Evolutionary conservation across 2,113 vertebrate genomes (phyloP).

Genomic region (Antennarius striatus): DNA sequence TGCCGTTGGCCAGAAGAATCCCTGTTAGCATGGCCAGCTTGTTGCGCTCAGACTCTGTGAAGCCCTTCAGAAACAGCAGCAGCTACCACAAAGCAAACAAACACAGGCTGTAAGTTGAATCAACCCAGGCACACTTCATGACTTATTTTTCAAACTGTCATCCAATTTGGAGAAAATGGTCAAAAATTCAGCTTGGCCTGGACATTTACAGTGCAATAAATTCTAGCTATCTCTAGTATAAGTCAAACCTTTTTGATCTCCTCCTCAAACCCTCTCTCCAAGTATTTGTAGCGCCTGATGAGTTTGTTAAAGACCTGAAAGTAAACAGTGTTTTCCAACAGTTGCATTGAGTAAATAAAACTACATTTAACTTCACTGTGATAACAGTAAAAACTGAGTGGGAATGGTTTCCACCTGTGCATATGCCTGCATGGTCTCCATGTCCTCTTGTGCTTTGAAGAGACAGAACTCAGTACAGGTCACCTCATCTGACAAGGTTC

Average conservation of each 20-base stretch:
- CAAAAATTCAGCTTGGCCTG: background rate
- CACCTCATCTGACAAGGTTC: constrained; percentile 94
- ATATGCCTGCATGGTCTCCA: constrained; percentile 99
- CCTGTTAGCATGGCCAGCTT: constrained; percentile 97
- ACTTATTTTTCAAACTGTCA: too few relatives aligned
- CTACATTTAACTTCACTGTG: background rate
- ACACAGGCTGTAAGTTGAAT: constrained; percentile 10
- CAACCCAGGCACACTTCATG: background rate
- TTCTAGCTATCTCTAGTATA: background rate
- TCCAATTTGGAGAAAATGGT: background rate
- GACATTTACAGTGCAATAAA: background rate
- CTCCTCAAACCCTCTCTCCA: constrained; percentile 99
- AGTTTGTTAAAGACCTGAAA: constrained; percentile 97
- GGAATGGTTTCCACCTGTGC: constrained; percentile 84
- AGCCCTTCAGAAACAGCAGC: constrained; percentile 97
- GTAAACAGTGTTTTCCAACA: background rate
- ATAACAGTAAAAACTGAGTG: background rate
- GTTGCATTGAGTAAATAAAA: background rate
- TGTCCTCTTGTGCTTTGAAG: constrained; percentile 96
- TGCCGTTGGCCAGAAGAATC: constrained; percentile 93
- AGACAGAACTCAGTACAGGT: constrained; percentile 95
- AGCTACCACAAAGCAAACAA: constrained; percentile 79
- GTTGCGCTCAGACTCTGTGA: constrained; percentile 96
- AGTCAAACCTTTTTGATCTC: constrained; percentile 95
- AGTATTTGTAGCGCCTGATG: constrained; percentile 96